Conservation (phyloP, 2,113 vertebrate genomes). For the Ciconia boyciana region DNA sequence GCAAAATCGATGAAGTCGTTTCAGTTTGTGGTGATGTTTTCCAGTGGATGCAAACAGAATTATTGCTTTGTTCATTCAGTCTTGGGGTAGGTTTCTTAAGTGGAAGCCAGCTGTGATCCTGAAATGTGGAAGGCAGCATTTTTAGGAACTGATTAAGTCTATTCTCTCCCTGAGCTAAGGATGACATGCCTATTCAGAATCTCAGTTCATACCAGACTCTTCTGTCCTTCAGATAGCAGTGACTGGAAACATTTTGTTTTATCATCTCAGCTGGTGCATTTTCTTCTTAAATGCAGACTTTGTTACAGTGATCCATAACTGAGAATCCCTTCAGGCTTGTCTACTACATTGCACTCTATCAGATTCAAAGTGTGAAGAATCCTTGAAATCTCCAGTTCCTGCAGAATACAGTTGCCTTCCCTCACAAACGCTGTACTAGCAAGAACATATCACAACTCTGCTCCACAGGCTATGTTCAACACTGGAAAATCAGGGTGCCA, state of each 20-base stretch:
- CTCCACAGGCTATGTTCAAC: not conserved
- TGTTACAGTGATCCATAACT: conserved; percentile 43
- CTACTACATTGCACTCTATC: conserved; percentile 36
- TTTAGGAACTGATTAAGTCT: conserved; percentile 11
- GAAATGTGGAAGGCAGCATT: conserved; percentile 1
- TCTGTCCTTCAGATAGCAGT: conserved; percentile 38
- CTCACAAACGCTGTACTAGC: not conserved
- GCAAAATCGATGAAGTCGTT: not conserved
- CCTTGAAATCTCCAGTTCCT: conserved; percentile 29
- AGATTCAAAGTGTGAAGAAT: conserved; percentile 53
- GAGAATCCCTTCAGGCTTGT: conserved; percentile 62
- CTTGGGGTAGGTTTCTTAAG: not conserved
- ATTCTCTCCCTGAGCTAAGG: not conserved
- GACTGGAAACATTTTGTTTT: conserved; percentile 54
- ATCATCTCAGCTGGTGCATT: conserved; percentile 21
- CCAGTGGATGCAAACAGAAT: not conserved
- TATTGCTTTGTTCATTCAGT: not conserved
- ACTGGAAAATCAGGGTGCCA: not conserved
- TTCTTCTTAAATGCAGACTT: conserved; percentile 54
- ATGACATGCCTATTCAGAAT: conserved; percentile 19
- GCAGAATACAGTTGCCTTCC: conserved; percentile 15
- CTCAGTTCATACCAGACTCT: conserved; percentile 12
- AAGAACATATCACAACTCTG: not conserved
- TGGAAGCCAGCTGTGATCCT: conserved; percentile 1
- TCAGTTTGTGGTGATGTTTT: not conserved